Evolutionary conservation across 2,797 vertebrate genomes (phyloP).

Genomic region (Gymnoscopelus braueri): DNA sequence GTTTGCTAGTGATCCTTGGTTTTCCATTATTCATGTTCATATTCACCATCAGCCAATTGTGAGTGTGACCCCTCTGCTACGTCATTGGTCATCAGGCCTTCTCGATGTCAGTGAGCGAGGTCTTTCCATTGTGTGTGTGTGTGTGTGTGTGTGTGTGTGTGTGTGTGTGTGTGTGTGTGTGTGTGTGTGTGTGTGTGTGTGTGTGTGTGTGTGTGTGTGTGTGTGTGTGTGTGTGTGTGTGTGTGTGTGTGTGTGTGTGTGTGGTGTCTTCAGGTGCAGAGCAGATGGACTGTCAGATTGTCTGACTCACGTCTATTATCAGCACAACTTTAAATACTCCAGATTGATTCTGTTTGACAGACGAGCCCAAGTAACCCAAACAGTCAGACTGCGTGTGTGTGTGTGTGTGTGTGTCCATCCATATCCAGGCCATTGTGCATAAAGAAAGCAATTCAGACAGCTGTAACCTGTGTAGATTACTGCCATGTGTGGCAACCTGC

Average conservation of each 20-base stretch:
- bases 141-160: too few relatives aligned
- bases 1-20: constrained; percentile 10
- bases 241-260: too few relatives aligned
- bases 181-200: too few relatives aligned
- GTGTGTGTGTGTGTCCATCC: constrained; percentile 29
- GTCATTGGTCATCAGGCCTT: background rate
- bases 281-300: constrained; percentile 55
- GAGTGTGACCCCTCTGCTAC: background rate
- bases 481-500: constrained; percentile 9
- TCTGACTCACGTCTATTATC: constrained; percentile 57
- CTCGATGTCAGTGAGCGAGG: background rate
- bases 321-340: constrained; percentile 39
- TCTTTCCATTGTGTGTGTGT: constrained; percentile 16
- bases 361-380: constrained; percentile 55
- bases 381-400: constrained; percentile 34
- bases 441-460: constrained; percentile 17
- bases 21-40: constrained; percentile 7
- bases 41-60: background rate
- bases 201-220: too few relatives aligned
- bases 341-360: constrained; percentile 69
- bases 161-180: too few relatives aligned
- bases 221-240: too few relatives aligned
- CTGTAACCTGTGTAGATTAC: constrained; percentile 14
- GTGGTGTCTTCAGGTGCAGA: constrained; percentile 47
- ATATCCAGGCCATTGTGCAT: constrained; percentile 11